phyloP scores from a whole-genome alignment of 2,888 invertebrate genomes.

The Clunio marinus region DNA sequence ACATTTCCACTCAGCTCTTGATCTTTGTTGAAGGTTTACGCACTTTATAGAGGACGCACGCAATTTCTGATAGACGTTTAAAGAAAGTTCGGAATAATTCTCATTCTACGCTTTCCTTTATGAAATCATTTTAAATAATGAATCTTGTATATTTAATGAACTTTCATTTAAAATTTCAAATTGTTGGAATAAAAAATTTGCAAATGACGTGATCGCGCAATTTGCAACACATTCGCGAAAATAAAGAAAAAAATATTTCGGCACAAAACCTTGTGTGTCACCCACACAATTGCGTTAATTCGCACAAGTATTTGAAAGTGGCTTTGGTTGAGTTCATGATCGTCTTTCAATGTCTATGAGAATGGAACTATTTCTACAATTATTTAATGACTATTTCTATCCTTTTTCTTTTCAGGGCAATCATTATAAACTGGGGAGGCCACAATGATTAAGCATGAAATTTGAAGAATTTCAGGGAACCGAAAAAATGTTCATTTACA shows the following conservation, averaged over 20 bases:
- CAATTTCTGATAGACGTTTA: neutral
- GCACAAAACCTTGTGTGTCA: neutral
- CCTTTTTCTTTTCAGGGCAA: conserved; percentile 21
- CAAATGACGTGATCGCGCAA: conserved; percentile 28
- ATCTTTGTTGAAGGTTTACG: neutral
- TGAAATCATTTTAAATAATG: neutral
- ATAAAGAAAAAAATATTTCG: conserved; percentile 5
- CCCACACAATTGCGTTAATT: neutral
- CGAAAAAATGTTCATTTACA: conserved; percentile 46
- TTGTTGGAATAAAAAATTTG: neutral
- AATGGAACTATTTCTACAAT: neutral
- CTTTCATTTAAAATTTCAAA: neutral
- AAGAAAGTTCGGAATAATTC: too few relatives aligned
- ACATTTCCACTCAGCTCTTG: neutral
- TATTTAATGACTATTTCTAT: conserved; percentile 22
- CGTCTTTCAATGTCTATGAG: conserved; percentile 28
- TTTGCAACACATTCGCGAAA: conserved; percentile 25
- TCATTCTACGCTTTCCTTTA: too few relatives aligned
- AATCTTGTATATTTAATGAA: neutral
- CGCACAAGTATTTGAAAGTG: conserved; percentile 10
- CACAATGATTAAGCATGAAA: neutral
- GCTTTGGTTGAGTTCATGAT: conserved; percentile 33
- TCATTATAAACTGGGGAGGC: too few relatives aligned
- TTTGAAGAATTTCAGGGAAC: neutral
- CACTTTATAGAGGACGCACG: neutral